phyloP scores from a whole-genome alignment of 1,140 invertebrate species.

The Eciton burchellii region DNA sequence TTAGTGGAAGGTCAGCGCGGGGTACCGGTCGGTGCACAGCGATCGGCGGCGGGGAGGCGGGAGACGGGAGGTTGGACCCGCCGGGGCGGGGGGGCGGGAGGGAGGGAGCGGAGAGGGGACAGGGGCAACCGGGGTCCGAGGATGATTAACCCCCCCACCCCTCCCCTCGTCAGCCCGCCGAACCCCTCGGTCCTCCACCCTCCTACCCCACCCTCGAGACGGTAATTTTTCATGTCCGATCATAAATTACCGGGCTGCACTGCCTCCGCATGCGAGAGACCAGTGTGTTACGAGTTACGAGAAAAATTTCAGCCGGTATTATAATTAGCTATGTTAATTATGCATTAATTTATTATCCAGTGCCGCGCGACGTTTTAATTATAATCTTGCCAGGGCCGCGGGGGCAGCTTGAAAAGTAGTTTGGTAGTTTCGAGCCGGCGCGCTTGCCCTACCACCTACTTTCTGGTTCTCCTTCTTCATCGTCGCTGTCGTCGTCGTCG shows the following conservation, averaged over 20 bases:
- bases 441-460: slow-evolving; percentile 66
- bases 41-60: neutral
- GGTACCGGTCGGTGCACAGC: slow-evolving; percentile 44
- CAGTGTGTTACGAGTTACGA: slow-evolving; percentile 80
- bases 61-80: too few relatives aligned
- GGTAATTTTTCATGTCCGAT: slow-evolving; percentile 85
- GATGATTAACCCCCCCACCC: slow-evolving; percentile 82
- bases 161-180: too few relatives aligned
- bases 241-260: slow-evolving; percentile 83
- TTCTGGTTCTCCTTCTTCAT: slow-evolving; percentile 54
- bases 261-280: slow-evolving; percentile 79
- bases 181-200: neutral
- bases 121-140: slow-evolving; percentile 73
- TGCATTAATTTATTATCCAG: slow-evolving; percentile 84
- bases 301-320: slow-evolving; percentile 83
- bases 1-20: slow-evolving; percentile 58
- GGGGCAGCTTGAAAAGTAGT: slow-evolving; percentile 81
- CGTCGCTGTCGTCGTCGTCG: slow-evolving; percentile 28
- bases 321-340: slow-evolving; percentile 86
- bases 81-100: slow-evolving; percentile 23
- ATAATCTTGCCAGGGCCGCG: slow-evolving; percentile 80
- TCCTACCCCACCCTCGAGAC: slow-evolving; percentile 74
- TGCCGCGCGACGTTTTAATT: slow-evolving; percentile 84
- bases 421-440: slow-evolving; percentile 79
- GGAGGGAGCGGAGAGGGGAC: slow-evolving; percentile 24